Evolutionary conservation across 2,797 vertebrate species (phyloP).

Genomic region (Anas acuta): DNA sequence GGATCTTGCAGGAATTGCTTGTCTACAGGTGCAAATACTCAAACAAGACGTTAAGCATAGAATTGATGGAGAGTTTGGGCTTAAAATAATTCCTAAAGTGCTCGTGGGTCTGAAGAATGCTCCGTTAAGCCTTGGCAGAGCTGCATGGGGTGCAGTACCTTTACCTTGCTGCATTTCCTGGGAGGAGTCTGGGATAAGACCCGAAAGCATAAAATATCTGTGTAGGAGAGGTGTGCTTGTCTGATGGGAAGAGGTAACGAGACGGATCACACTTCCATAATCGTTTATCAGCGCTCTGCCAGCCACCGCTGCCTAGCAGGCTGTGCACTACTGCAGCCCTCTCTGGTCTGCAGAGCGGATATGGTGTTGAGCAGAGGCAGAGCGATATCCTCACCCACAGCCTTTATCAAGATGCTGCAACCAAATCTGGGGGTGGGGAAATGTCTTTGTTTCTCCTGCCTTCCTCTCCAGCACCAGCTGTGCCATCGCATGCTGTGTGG

Average conservation of each 20-base stretch:
- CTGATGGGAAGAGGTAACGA: background rate
- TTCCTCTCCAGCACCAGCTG: background rate
- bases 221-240: background rate
- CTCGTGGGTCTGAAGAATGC: background rate
- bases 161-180: background rate
- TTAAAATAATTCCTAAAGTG: background rate
- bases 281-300: background rate
- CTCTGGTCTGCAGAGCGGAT: background rate
- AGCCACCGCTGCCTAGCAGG: background rate
- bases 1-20: background rate
- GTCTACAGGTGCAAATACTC: background rate
- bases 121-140: background rate
- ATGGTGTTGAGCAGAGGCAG: background rate
- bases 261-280: background rate
- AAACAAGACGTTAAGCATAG: background rate
- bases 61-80: background rate
- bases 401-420: rapidly evolving
- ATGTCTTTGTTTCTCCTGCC: background rate
- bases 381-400: rapidly evolving
- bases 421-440: rapidly evolving
- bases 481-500: background rate
- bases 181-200: background rate
- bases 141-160: background rate
- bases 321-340: rapidly evolving
- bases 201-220: background rate